Percentiles rank a stretch among this genome's conserved stretches.
phyloP scores from a whole-genome alignment of 2,888 invertebrate genomes.

The Trilocha varians region DNA sequence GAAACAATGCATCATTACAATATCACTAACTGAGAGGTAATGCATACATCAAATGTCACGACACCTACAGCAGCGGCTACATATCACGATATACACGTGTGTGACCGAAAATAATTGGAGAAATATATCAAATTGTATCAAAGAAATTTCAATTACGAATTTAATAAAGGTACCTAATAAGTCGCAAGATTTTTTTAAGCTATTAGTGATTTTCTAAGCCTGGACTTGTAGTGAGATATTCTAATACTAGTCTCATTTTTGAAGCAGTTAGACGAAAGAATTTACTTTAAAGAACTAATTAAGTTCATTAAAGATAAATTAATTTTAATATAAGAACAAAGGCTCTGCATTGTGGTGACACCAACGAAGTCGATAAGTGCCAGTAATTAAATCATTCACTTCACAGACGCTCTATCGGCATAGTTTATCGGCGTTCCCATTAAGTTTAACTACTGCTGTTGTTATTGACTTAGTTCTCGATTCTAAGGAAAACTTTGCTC shows the following conservation, averaged over 20 bases:
- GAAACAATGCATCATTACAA: conserved; percentile 71
- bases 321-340: background rate
- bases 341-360: background rate
- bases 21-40: conserved; percentile 49
- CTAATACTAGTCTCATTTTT: too few species aligned
- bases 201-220: too few species aligned
- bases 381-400: conserved; percentile 42
- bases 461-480: conserved; percentile 29
- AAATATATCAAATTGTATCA: too few species aligned
- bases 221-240: too few species aligned
- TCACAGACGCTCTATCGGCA: conserved; percentile 22
- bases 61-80: conserved; percentile 26
- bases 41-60: conserved; percentile 40
- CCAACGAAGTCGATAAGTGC: conserved; percentile 17
- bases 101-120: too few species aligned
- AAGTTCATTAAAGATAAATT: background rate
- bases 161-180: too few species aligned
- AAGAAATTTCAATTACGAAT: too few species aligned
- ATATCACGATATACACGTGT: background rate
- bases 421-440: conserved; percentile 25
- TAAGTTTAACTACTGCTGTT: conserved; percentile 27
- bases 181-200: too few species aligned
- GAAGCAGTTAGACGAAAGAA: too few species aligned
- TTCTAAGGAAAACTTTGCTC: background rate
- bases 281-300: too few species aligned